Evolutionary conservation across 2,797 vertebrate species (phyloP).

Genomic region (Lates japonicus): DNA sequence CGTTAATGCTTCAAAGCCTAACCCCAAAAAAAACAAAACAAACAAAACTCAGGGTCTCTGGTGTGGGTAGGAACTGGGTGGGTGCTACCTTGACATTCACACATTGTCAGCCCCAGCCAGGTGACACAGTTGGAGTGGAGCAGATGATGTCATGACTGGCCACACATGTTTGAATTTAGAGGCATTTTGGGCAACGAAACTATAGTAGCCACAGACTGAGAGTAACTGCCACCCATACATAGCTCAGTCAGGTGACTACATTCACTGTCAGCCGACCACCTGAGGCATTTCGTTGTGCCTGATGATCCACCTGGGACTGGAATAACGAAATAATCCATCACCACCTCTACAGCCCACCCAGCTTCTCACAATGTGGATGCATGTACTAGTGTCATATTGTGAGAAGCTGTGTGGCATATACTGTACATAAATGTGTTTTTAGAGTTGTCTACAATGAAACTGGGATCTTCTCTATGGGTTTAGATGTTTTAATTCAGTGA

Average conservation of each 20-base stretch:
- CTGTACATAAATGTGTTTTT: not conserved
- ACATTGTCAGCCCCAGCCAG: not conserved
- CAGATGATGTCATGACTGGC: not conserved
- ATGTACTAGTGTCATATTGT: not conserved
- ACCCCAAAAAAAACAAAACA: not conserved
- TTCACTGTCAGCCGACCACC: not conserved
- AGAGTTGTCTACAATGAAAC: not conserved
- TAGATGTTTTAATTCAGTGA: not conserved
- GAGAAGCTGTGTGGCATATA: not conserved
- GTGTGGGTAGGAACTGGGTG: not conserved
- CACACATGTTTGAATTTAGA: not conserved
- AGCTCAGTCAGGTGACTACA: not conserved
- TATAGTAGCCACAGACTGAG: not conserved
- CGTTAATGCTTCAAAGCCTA: conserved; percentile 2
- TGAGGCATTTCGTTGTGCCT: not conserved
- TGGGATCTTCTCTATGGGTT: not conserved
- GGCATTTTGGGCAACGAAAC: not conserved
- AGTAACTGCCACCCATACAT: not conserved
- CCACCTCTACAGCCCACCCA: not conserved
- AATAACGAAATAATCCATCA: not conserved
- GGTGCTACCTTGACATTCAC: not conserved
- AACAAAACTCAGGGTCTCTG: not conserved
- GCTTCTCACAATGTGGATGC: not conserved
- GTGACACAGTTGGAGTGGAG: not conserved
- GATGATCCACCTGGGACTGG: not conserved